Base-by-base conservation (phyloP, 2,888 invertebrate genomes). In the Synanthedon andrenaeformis region DNA sequence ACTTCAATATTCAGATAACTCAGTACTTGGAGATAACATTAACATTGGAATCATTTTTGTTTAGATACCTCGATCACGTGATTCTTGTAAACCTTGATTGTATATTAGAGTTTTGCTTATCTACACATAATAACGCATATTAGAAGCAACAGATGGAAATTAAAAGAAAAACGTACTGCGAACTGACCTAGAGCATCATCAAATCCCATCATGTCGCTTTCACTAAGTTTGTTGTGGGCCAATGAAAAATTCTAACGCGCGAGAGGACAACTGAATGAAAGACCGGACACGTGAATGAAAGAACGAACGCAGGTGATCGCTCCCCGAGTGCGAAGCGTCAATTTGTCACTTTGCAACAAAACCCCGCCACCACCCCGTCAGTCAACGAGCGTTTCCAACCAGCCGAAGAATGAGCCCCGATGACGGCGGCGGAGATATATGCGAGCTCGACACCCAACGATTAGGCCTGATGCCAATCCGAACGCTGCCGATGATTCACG, bases 381-480 rank as follows among this genome's bases (percentile, higher is more conserved):
- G 80, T 80, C 81, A 76, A 72, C 77, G 70, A 68, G 71, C 72
- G 70, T 69, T 74, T 69, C 71, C 75, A 74, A 76, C 76, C 79
- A 77, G 74, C 76, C 74, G 76, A 79, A 75, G 85, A 85, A 86
- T 83, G 85, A 76, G 65, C 68, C 67, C 66, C 81, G 86, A 77
- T 84, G 86, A 86, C 85, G 81, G 79, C 76, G 63, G 68, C 63
- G 66, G 78, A 79, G 82, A 86, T 82, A 78, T 79, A 83, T 82
- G 76, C 75, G 74, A 69, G 70, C 69, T 71, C 78, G 79, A 78
- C 76, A 70, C 72, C 69, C 76, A 75, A 62, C 84, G 84, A 84
- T 87, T 87, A 87, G 86, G 86, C 76, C 72, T 67, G 67, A 70
- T 81, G 86, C 86, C 86, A 87, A 86, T 72, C 75, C 69, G 70